Conservation (phyloP, 2,113 vertebrate genomes). For the Rhea pennata region DNA sequence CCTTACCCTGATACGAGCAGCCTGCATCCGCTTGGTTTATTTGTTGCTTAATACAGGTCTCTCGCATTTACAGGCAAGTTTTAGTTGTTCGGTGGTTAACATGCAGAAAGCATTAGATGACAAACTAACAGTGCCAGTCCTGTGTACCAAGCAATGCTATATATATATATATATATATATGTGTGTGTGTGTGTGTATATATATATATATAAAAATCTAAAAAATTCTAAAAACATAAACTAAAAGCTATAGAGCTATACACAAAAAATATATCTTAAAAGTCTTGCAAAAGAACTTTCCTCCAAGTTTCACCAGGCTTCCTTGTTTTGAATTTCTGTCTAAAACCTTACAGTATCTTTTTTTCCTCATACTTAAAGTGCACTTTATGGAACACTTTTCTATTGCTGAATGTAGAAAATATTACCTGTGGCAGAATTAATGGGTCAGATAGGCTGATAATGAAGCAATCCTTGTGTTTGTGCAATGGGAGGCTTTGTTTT, state of each 20-base stretch:
- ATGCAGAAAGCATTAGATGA: slow-evolving; percentile 31
- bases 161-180: neutral
- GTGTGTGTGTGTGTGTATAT: too few species aligned
- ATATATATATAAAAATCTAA: too few species aligned
- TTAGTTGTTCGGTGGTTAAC: neutral
- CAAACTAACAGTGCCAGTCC: neutral
- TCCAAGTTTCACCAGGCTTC: neutral
- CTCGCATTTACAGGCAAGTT: neutral
- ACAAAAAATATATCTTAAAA: rapidly evolving
- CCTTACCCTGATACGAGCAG: neutral
- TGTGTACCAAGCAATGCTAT: neutral
- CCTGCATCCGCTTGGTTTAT: neutral
- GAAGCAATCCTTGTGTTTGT: neutral
- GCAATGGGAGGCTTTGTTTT: neutral
- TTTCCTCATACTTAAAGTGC: neutral
- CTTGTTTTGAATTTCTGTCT: neutral
- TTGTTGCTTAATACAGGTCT: neutral
- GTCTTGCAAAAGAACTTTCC: neutral
- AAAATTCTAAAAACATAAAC: neutral
- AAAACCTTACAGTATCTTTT: neutral
- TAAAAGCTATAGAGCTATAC: neutral
- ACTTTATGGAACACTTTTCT: neutral
- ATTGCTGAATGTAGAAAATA: neutral
- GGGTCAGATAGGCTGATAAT: rapidly evolving
- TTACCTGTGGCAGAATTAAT: neutral